Evolutionary conservation across 2,113 vertebrate species (phyloP).

Genomic region (Grantiella picta): DNA sequence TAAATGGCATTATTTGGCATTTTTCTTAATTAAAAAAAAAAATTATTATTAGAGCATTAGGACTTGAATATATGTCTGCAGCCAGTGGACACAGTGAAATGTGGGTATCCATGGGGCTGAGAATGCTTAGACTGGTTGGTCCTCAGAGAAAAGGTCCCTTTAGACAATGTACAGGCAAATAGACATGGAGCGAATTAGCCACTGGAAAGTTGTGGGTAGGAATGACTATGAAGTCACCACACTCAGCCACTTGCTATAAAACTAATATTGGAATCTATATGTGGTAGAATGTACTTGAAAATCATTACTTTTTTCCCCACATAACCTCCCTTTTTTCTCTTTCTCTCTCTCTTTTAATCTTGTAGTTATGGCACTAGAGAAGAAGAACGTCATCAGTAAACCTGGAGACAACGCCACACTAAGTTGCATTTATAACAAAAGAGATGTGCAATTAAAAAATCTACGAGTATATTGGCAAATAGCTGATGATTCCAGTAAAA

Average conservation of each 20-base stretch:
- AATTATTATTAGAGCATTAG: background rate
- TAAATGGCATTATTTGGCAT: background rate
- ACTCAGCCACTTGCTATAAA: background rate
- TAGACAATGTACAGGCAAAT: background rate
- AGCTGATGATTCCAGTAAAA: background rate
- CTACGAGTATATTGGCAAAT: conserved; percentile 70
- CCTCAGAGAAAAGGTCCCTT: background rate
- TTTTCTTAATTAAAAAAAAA: background rate
- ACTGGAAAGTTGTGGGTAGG: background rate
- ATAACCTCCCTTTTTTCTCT: background rate
- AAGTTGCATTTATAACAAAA: background rate
- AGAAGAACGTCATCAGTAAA: conserved; percentile 1
- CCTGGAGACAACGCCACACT: conserved; percentile 42
- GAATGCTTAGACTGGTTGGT: background rate
- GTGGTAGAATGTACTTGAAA: background rate
- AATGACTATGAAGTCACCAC: background rate
- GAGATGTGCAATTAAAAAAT: background rate
- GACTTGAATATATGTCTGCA: background rate
- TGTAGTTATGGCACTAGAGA: background rate
- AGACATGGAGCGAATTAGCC: background rate
- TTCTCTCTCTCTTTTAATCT: background rate
- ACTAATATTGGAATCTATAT: background rate
- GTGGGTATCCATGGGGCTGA: background rate
- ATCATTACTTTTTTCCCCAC: background rate
- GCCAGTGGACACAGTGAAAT: background rate